These are phyloP conservation scores for Sphenopsis melanotis DNA, from an alignment of 2,797 vertebrate species.

Conservation along the genomic window DNA sequence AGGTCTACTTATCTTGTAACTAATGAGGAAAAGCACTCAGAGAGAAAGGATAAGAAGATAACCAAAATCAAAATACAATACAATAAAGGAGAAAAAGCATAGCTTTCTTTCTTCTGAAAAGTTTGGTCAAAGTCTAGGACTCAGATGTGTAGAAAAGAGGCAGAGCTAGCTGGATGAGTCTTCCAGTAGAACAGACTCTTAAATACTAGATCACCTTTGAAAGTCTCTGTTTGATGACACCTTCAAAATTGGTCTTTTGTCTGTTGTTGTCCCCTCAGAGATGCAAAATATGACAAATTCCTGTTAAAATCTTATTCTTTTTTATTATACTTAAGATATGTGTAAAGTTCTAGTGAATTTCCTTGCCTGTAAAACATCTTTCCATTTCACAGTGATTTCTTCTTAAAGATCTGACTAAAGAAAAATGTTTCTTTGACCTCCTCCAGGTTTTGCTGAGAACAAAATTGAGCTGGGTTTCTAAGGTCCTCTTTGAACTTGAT, in stretches of 20 bases:
- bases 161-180: not conserved
- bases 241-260: not conserved
- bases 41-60: not conserved
- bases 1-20: not conserved
- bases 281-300: not conserved
- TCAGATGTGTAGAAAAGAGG: not conserved
- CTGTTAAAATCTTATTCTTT: not conserved
- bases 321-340: not conserved
- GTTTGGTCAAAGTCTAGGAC: not conserved
- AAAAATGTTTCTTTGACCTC: constrained; percentile 46
- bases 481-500: constrained; percentile 52
- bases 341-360: not conserved
- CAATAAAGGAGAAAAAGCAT: not conserved
- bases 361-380: not conserved
- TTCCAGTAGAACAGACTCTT: not conserved
- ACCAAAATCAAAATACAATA: not conserved
- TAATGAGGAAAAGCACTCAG: not conserved
- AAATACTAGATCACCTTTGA: not conserved
- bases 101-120: not conserved
- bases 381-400: not conserved
- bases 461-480: constrained; percentile 41
- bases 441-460: constrained; percentile 35
- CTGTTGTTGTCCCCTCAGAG: not conserved
- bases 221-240: not conserved
- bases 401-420: constrained; percentile 43